phyloP scores from a whole-genome alignment of 2,888 invertebrate species.

The Theristus sp. region DNA sequence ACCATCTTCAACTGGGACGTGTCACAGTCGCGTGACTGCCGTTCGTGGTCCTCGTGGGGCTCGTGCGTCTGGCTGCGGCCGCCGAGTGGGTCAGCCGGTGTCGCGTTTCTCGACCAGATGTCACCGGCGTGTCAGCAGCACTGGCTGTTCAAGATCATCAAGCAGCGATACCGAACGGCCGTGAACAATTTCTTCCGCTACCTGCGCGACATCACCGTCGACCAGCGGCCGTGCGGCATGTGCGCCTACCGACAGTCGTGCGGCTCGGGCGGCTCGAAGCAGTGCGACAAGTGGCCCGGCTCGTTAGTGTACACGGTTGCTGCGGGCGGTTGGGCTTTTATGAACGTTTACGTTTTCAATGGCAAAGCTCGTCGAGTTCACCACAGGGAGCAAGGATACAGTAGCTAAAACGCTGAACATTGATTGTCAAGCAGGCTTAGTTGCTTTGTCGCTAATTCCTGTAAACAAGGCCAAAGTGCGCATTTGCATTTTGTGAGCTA shows the following conservation, averaged over 20 bases:
- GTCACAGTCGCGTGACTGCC: neutral
- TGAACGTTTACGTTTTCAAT: too few relatives aligned
- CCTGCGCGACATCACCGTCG: conserved; percentile 18
- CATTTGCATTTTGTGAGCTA: too few relatives aligned
- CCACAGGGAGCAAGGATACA: too few relatives aligned
- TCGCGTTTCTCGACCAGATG: conserved; percentile 1
- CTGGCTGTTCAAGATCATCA: conserved; percentile 1
- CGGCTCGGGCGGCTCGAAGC: neutral
- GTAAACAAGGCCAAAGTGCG: too few relatives aligned
- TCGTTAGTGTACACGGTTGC: neutral
- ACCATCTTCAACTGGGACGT: neutral
- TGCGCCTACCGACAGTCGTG: conserved; percentile 5
- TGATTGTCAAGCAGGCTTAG: too few relatives aligned
- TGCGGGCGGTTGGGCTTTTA: neutral
- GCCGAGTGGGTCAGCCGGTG: neutral
- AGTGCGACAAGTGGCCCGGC: neutral
- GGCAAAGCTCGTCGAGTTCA: too few relatives aligned
- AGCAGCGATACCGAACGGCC: conserved; percentile 11
- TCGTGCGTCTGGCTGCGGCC: neutral
- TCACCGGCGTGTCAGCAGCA: neutral
- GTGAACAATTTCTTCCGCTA: conserved; percentile 26
- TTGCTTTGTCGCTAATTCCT: too few relatives aligned
- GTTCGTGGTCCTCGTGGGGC: neutral
- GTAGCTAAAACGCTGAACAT: too few relatives aligned
- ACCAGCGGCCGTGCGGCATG: conserved; percentile 12